These are phyloP conservation scores for Acrocyrtus sp. DNA, from an alignment of 2,888 invertebrate species.

Conservation along the genomic window DNA sequence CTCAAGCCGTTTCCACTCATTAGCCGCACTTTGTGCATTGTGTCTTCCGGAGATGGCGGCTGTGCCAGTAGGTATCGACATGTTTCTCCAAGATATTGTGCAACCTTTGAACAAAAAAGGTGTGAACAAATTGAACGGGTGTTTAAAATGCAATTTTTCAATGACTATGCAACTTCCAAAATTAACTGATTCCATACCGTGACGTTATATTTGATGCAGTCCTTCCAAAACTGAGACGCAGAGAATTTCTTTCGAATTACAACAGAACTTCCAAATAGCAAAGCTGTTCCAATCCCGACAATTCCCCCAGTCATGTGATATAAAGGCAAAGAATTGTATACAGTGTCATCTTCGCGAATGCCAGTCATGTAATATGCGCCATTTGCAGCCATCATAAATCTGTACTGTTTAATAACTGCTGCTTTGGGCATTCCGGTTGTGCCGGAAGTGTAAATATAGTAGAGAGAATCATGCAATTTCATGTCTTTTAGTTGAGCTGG, in stretches of 20 bases:
- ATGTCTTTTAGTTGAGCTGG: constrained; percentile 29
- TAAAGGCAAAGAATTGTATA: constrained; percentile 90
- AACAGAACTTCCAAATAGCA: constrained; percentile 84
- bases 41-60: constrained; percentile 76
- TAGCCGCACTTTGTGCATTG: constrained; percentile 77
- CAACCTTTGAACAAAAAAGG: constrained; percentile 72
- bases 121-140: too few relatives aligned
- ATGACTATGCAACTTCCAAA: too few relatives aligned
- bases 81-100: constrained; percentile 92
- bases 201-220: constrained; percentile 70
- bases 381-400: constrained; percentile 53
- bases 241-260: constrained; percentile 73
- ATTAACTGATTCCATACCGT: too few relatives aligned
- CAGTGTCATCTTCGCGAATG: constrained; percentile 74
- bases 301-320: constrained; percentile 97
- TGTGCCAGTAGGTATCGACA: constrained; percentile 86
- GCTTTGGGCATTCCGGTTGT: constrained; percentile 80
- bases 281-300: constrained; percentile 83
- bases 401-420: constrained; percentile 58
- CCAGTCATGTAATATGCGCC: constrained; percentile 69
- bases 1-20: constrained; percentile 94
- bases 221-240: constrained; percentile 71
- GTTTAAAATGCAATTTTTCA: not conserved
- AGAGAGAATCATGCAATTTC: constrained; percentile 79
- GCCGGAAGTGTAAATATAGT: constrained; percentile 98